Base-by-base conservation (phyloP, 2,113 vertebrate species). In the Trogon melanurus region DNA sequence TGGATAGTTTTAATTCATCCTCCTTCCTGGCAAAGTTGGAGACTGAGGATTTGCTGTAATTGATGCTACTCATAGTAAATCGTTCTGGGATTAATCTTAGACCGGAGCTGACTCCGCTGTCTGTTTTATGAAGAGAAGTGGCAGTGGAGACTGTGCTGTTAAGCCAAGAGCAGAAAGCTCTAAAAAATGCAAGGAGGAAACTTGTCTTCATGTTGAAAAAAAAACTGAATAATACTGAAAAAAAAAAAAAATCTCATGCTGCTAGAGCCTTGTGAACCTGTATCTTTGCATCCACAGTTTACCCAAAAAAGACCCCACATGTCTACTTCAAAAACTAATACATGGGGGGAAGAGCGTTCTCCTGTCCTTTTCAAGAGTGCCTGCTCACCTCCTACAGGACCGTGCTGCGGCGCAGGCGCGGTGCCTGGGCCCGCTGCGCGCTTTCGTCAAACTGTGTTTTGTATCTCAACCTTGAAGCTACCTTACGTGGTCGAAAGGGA, bases 201-300 rank as follows among this genome's bases (percentile, higher is more conserved):
- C 30, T 57, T 61, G 29, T 48, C 38, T 80, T 61, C 6, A 2
- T 64, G 7, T 15, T 78, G 60, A 56, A 58, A 58, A 58, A 58
- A 62, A 95, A 41, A 75, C 84, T 64, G 91, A 38, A 57, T 56
- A 61, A 41, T 44, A 45, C 47, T 57, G 70, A 38, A 73, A n/a
- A n/a, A 34, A 30, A 34, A 30, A 87, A 34, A 30, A 41, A 41
- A 57, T 36, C 50, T 78, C 27, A 26, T 54, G 84, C 94, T 91
- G 91, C 88, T 91, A 85, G 71, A 82, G 71, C 85, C 71, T 64
- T 27, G n/a, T 82, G 71, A 91, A n/a, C 71, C n/a, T 79, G 27
- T 60, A 20, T 58, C 54, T 85, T 29, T 67, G 27, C 22, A 62
- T 69, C 54, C 45, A 9, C 56, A 17, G 74, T 50, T 88, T 58